Evolutionary conservation across 2,113 vertebrate species (phyloP).

Genomic region (Rhinopomastus cyanomelas): DNA sequence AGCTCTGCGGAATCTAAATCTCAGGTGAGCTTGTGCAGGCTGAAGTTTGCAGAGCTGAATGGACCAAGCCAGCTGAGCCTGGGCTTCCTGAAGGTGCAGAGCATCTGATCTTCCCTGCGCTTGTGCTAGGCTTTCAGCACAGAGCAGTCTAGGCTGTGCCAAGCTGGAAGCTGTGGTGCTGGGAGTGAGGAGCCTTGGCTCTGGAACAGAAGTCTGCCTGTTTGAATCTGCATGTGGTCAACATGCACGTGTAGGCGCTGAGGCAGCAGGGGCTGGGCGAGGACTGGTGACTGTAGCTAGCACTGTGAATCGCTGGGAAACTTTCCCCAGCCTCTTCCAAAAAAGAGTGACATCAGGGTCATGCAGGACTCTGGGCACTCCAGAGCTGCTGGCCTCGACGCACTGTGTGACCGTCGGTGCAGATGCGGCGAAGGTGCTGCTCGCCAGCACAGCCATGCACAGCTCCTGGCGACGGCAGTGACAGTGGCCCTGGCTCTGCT

Average conservation of each 20-base stretch:
- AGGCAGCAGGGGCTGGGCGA: neutral
- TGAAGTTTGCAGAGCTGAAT: neutral
- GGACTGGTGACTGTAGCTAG: neutral
- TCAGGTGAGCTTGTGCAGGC: neutral
- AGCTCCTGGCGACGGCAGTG: rapidly evolving
- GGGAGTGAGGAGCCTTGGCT: neutral
- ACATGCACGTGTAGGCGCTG: neutral
- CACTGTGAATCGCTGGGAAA: neutral
- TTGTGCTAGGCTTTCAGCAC: rapidly evolving
- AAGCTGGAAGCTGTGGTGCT: neutral
- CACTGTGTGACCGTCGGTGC: neutral
- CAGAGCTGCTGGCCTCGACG: neutral
- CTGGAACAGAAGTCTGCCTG: neutral
- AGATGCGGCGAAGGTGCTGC: neutral
- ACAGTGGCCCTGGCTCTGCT: neutral
- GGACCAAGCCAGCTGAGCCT: neutral
- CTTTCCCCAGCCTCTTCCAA: neutral
- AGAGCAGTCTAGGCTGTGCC: neutral
- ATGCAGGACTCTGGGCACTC: neutral
- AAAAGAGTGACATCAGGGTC: neutral
- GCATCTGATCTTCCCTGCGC: neutral
- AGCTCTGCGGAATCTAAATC: neutral
- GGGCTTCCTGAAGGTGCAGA: neutral
- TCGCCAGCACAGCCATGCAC: neutral
- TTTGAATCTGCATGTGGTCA: rapidly evolving